A percentile compares a stretch with the other conserved stretches of the same genome.
Conservation (phyloP, 2,888 invertebrate genomes). For the Mongoloraphidia duomilia region DNA sequence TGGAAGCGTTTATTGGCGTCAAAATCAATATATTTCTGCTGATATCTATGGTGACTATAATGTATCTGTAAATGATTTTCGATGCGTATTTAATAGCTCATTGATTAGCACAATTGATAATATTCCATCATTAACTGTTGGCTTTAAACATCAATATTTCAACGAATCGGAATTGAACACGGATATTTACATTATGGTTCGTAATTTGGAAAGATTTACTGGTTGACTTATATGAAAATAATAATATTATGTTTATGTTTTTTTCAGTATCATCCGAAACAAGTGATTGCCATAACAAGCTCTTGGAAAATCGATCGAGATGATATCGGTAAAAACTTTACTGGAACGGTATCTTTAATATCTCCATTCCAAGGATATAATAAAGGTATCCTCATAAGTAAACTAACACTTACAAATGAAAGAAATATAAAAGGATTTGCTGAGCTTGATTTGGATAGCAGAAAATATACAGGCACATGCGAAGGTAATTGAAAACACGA, state of each 20-base stretch:
- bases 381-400: slow-evolving; percentile 51
- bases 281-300: slow-evolving; percentile 51
- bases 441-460: slow-evolving; percentile 53
- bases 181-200: slow-evolving; percentile 34
- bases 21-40: slow-evolving; percentile 39
- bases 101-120: slow-evolving; percentile 42
- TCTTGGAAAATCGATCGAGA: slow-evolving; percentile 49
- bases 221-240: background rate
- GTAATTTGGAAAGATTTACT: slow-evolving; percentile 6
- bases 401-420: slow-evolving; percentile 46
- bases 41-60: slow-evolving; percentile 37
- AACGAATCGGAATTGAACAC: slow-evolving; percentile 34
- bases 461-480: slow-evolving; percentile 48
- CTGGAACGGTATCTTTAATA: slow-evolving; percentile 46
- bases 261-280: slow-evolving; percentile 49
- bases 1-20: slow-evolving; percentile 43
- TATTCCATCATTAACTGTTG: slow-evolving; percentile 40
- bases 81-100: slow-evolving; percentile 35
- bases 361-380: slow-evolving; percentile 58
- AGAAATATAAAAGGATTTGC: slow-evolving; percentile 53
- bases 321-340: slow-evolving; percentile 42
- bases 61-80: slow-evolving; percentile 27
- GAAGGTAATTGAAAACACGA: slow-evolving; percentile 32
- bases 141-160: slow-evolving; percentile 37
- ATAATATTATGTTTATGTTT: slow-evolving; percentile 1